Conservation (phyloP, 2,797 vertebrate species). For the Eremophila alpestris region DNA sequence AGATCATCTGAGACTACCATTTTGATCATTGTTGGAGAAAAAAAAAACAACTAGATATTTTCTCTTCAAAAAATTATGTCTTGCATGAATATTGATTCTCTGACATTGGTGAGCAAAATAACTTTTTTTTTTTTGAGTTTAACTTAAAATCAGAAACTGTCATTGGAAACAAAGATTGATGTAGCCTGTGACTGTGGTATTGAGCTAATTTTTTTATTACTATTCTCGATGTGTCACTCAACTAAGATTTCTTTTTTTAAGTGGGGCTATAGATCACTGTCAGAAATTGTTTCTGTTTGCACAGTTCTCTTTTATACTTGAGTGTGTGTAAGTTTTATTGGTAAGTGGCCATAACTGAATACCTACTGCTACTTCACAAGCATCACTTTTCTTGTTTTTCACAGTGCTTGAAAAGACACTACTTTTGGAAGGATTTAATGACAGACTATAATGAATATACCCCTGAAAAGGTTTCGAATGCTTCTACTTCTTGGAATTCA, state of each 20-base stretch:
- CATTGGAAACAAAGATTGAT: constrained; percentile 72
- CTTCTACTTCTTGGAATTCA: constrained; percentile 9
- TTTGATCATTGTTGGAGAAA: neutral
- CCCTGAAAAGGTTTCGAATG: neutral
- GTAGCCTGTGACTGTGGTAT: constrained; percentile 52
- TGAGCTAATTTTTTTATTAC: constrained; percentile 76
- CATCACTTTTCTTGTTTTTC: neutral
- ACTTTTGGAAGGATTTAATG: neutral
- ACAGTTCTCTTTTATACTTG: constrained; percentile 61
- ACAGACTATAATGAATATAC: neutral
- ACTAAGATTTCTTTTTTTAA: constrained; percentile 69
- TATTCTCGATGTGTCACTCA: constrained; percentile 71
- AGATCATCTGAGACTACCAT: neutral
- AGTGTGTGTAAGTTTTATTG: constrained; percentile 61
- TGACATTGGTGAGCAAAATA: constrained; percentile 22
- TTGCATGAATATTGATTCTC: constrained; percentile 45
- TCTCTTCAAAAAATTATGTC: neutral
- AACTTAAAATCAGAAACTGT: constrained; percentile 62
- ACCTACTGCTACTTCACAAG: constrained; percentile 26
- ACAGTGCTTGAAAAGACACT: neutral
- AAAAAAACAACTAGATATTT: neutral
- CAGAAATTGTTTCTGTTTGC: constrained; percentile 71
- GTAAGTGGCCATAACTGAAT: constrained; percentile 58
- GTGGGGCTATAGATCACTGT: constrained; percentile 65
- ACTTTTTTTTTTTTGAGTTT: neutral